Evolutionary conservation across 2,113 vertebrate genomes (phyloP).

Genomic region (Siphamia tubifer): DNA sequence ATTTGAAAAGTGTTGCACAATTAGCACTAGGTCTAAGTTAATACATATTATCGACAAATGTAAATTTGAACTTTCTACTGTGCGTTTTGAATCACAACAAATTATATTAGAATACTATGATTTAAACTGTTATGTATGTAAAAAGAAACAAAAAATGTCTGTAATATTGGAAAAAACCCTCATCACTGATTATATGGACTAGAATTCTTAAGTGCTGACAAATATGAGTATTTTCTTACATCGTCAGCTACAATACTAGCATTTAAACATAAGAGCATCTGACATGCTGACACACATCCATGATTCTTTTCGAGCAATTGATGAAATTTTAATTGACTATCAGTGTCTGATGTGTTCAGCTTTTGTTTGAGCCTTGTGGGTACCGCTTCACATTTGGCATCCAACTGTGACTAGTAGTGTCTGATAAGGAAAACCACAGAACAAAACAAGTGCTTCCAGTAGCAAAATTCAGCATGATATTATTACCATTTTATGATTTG

Average conservation of each 20-base stretch:
- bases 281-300: slow-evolving; percentile 44
- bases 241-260: slow-evolving; percentile 18
- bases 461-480: slow-evolving; percentile 26
- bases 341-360: slow-evolving; percentile 38
- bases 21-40: too few species aligned
- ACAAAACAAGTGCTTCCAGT: slow-evolving; percentile 51
- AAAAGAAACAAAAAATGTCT: neutral
- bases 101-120: too few species aligned
- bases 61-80: too few species aligned
- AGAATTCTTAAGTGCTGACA: slow-evolving; percentile 38
- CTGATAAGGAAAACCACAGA: slow-evolving; percentile 48
- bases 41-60: too few species aligned
- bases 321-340: slow-evolving; percentile 66
- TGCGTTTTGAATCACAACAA: too few species aligned
- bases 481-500: slow-evolving; percentile 30
- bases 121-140: neutral
- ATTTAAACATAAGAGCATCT: slow-evolving; percentile 37
- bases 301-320: slow-evolving; percentile 27
- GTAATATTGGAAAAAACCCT: neutral
- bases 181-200: neutral
- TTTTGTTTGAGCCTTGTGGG: slow-evolving; percentile 42
- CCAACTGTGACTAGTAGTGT: slow-evolving; percentile 44
- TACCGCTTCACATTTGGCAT: slow-evolving; percentile 33
- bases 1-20: too few species aligned
- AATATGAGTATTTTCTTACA: slow-evolving; percentile 13